Evolutionary conservation across 2,888 invertebrate species (phyloP).

Genomic region (Xylophagus ater): DNA sequence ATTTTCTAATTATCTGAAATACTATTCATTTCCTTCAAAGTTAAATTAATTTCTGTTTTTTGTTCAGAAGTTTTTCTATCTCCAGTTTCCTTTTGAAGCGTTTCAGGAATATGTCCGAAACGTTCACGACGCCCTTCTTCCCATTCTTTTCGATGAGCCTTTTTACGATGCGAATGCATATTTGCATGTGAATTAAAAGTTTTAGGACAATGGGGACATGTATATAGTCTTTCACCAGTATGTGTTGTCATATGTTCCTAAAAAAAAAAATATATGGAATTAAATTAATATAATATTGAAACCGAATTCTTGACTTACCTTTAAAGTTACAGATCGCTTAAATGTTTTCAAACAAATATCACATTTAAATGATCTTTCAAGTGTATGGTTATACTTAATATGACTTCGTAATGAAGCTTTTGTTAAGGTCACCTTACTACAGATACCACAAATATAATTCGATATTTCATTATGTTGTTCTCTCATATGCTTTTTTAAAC

Average conservation of each 20-base stretch:
- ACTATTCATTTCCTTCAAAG: no score
- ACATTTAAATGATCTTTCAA: constrained; percentile 10
- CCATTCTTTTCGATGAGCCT: constrained; percentile 13
- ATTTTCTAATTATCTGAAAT: no score
- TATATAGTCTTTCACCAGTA: constrained; percentile 14
- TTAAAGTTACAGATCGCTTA: constrained; percentile 28
- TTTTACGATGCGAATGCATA: constrained; percentile 15
- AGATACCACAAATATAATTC: constrained; percentile 32
- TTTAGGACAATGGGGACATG: constrained; percentile 14
- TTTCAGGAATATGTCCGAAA: no score
- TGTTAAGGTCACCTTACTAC: constrained; percentile 21
- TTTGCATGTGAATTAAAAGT: constrained; percentile 15
- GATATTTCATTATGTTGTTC: constrained; percentile 8
- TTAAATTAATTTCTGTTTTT: no score
- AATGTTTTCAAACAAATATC: constrained; percentile 27
- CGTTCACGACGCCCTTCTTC: constrained; percentile 9
- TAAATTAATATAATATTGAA: background rate
- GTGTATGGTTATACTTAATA: constrained; percentile 14
- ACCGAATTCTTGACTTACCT: constrained; percentile 19
- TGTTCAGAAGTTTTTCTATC: no score
- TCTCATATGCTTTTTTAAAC: constrained; percentile 11
- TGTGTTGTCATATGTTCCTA: constrained; percentile 15
- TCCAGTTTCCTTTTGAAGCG: no score
- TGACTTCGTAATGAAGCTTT: constrained; percentile 15
- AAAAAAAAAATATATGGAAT: background rate